These are phyloP conservation scores for Drosophila paramelanica DNA, from an alignment of 2,888 invertebrate species.

Conservation along the genomic window DNA sequence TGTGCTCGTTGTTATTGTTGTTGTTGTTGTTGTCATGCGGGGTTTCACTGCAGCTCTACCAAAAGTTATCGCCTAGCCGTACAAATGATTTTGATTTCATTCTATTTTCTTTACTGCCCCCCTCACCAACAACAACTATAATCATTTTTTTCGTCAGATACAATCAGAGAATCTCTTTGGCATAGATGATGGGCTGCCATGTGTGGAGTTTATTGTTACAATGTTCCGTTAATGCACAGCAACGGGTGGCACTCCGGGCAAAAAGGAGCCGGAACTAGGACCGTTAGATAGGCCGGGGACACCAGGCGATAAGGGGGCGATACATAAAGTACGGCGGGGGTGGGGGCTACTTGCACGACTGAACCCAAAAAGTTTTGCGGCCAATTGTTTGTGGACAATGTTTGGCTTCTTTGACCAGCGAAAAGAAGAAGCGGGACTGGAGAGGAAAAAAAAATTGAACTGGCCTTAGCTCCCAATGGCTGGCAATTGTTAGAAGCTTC, in stretches of 20 bases:
- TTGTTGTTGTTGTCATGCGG: constrained; percentile 41
- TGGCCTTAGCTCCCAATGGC: neutral
- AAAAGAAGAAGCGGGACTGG: neutral
- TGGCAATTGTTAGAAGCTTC: constrained; percentile 10
- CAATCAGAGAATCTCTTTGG: constrained; percentile 32
- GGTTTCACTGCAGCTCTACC: constrained; percentile 48
- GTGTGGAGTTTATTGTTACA: constrained; percentile 54
- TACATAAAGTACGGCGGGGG: neutral
- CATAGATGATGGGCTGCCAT: constrained; percentile 14
- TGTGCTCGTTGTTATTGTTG: constrained; percentile 33
- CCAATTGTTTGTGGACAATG: constrained; percentile 46
- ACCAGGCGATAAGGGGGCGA: neutral
- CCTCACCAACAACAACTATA: constrained; percentile 30
- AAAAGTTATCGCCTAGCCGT: constrained; percentile 36
- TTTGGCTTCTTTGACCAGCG: constrained; percentile 56
- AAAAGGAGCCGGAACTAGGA: constrained; percentile 22
- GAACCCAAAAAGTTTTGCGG: constrained; percentile 9
- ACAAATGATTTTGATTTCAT: constrained; percentile 58
- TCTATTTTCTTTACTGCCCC: neutral
- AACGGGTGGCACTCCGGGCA: constrained; percentile 29
- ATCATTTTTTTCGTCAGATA: constrained; percentile 37
- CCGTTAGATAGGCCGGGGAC: neutral
- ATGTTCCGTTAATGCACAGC: constrained; percentile 61
- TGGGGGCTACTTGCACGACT: too few relatives aligned
- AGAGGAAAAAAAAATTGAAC: neutral